Percentiles rank a stretch among this genome's conserved stretches.
phyloP scores from a whole-genome alignment of 2,113 vertebrate species.

The Gymnorhina tibicen region DNA sequence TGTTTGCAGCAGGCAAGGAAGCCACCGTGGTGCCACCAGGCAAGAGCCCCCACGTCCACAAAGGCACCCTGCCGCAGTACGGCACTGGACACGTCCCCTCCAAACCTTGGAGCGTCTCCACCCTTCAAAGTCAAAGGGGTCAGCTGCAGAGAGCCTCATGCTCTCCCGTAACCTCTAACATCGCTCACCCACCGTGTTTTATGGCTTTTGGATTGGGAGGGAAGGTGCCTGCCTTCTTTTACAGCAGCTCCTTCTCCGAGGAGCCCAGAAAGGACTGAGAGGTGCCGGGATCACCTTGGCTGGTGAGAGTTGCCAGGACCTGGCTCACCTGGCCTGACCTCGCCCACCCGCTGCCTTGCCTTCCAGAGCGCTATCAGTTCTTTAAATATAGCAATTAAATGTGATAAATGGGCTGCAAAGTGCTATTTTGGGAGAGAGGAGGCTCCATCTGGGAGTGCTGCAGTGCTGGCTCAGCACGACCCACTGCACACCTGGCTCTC shows the following conservation, averaged over 20 bases:
- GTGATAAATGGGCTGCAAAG: neutral
- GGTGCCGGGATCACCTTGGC: fast-evolving
- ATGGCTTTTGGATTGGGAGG: neutral
- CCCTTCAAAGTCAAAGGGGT: neutral
- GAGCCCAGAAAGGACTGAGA: neutral
- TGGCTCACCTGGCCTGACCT: neutral
- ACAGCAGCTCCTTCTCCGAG: neutral
- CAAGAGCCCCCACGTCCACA: fast-evolving
- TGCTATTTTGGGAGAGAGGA: neutral
- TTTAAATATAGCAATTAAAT: neutral
- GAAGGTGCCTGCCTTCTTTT: neutral
- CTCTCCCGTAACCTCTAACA: neutral
- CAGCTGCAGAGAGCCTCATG: neutral
- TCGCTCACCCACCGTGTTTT: fast-evolving
- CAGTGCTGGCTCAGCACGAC: neutral
- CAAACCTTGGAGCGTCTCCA: neutral
- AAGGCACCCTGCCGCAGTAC: fast-evolving
- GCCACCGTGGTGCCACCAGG: neutral
- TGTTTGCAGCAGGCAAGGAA: too few species aligned
- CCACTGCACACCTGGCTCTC: neutral
- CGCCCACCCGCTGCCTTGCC: neutral
- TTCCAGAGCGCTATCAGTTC: neutral
- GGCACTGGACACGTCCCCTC: fast-evolving
- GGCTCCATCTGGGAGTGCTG: neutral
- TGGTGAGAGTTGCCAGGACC: neutral